Conservation (phyloP, 1,140 invertebrate species). For the Matsumurasca onukii region DNA sequence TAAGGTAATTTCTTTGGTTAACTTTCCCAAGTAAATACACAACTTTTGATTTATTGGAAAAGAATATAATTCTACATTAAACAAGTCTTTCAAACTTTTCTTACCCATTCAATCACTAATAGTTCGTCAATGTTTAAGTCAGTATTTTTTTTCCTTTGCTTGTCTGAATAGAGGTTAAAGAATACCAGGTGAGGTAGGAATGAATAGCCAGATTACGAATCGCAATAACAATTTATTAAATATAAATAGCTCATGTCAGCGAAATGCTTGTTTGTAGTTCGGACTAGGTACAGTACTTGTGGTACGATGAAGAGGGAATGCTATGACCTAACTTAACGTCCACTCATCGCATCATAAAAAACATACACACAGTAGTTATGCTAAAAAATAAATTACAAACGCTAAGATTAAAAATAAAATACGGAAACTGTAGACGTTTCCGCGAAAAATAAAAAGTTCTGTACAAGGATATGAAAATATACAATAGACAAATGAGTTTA, state of each 20-base stretch:
- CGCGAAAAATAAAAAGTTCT: slow-evolving; percentile 13
- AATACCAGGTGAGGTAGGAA: too few species aligned
- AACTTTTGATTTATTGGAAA: too few species aligned
- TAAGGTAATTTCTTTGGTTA: too few species aligned
- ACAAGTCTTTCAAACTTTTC: too few species aligned
- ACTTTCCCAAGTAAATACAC: too few species aligned
- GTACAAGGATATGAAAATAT: slow-evolving; percentile 33
- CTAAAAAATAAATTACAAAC: slow-evolving; percentile 32
- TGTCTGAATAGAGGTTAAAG: neutral
- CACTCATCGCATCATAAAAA: slow-evolving; percentile 20
- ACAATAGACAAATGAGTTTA: slow-evolving; percentile 20
- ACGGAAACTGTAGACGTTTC: neutral
- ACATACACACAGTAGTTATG: slow-evolving; percentile 27
- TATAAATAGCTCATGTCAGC: slow-evolving; percentile 32
- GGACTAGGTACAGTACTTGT: slow-evolving; percentile 20
- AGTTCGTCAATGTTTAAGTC: too few species aligned
- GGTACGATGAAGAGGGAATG: slow-evolving; percentile 17
- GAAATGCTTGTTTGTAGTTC: slow-evolving; percentile 22
- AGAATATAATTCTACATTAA: too few species aligned
- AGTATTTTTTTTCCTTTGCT: neutral
- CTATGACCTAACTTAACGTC: slow-evolving; percentile 24
- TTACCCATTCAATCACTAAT: too few species aligned
- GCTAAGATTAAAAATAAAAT: slow-evolving; percentile 26
- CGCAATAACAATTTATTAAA: slow-evolving; percentile 31
- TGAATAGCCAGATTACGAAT: neutral